Base-by-base conservation (phyloP, 2,888 invertebrate species). In the Drosophila colorata region DNA sequence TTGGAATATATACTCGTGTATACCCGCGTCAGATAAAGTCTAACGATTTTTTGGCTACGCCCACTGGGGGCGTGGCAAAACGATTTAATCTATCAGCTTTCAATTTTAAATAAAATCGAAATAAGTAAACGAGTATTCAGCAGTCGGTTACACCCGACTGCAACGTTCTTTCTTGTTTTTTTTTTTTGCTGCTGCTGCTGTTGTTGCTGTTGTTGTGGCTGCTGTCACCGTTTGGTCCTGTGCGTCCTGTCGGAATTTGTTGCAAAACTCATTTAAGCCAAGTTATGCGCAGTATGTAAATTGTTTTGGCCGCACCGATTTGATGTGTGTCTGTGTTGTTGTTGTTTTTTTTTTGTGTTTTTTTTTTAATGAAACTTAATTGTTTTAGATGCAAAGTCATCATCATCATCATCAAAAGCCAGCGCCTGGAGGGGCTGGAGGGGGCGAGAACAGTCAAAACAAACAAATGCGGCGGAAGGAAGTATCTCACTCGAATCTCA, bases 251-350 rank as follows among this genome's bases (percentile, higher is more conserved):
- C 69, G 68, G 87, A 85, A 85, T 89, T 85, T 83, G 87, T 82
- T 80, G 84, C 86, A 74, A 90, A 87, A 84, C 88, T 90, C 81
- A 79, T 88, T 88, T 86, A 86, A 89, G 77, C 76, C 76, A 75
- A 89, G 90, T 90, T 86, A 87, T 88, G 89, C 86, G 80, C 86
- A 85, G 85, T 89, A 91, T 90, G 91, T 89, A 91, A 91, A 91
- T 91, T 91, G 90, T 90, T 89, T 86, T 83, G 77, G 67, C 67
- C 64, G 55, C 59, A 66, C 53, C 35, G 52, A 57, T 61, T 56
- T 52, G n/a, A 49, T 28, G 40, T 53, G 35, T 57, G 51, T 33
- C 14, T 48, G 23, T 49, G 49, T 65, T 9, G 14, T 31, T 37
- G 38, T 25, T 35, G 23, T 47, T 18, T 31, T 68, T 49, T 47